Evolutionary conservation across 2,113 vertebrate species (phyloP), one percentile per base, ranked within the genome.

Genomic region (Ameiurus melas): DNA sequence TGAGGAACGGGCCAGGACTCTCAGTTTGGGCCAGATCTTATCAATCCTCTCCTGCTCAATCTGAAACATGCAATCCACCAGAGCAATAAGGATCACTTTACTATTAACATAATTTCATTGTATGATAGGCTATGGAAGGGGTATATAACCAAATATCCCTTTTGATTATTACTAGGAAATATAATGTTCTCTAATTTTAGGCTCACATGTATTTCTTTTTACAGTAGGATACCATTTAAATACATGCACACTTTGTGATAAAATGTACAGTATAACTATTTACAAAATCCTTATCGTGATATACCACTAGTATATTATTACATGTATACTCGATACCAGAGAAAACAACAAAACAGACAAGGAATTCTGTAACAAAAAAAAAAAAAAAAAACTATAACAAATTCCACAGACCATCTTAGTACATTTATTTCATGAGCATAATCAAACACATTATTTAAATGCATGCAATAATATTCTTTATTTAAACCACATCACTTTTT

Each of bases 21-120:
- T 95, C 77, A 98, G 95, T 90, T 97, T 98, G 89, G 97, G 97
- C 97, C 97, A 98, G 93, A 98, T 96, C 93, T 97, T 98, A 92
- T 98, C 97, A 20, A 97, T 97, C 0, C 97, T 96, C 90, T 98
- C 97, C 92, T 98, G 97, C 91, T 98, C 97, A 81, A 98, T 96
- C 97, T 97, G 92, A 85, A 87, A 90, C 27, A 79, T 68, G 84
- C 36, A 47, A 43, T 84, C 57, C 87, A 58, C 90, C 0, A 64
- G n/a, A 88, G 27, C 79, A 25, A 84, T 14, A 73, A 36, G 53
- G 43, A 51, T 20, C 14, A 16, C n/a, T 30, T 75, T 58, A 51
- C 33, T 36, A 17, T 87, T 81, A 81, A 25, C 47, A 57, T 16
- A 30, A 25, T 43, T 16, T 30, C 55, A 71, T 19, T 43, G 19